Evolutionary conservation across 2,888 invertebrate species (phyloP), one percentile per base, ranked within the genome.

Genomic region (Laspeyria flexula): DNA sequence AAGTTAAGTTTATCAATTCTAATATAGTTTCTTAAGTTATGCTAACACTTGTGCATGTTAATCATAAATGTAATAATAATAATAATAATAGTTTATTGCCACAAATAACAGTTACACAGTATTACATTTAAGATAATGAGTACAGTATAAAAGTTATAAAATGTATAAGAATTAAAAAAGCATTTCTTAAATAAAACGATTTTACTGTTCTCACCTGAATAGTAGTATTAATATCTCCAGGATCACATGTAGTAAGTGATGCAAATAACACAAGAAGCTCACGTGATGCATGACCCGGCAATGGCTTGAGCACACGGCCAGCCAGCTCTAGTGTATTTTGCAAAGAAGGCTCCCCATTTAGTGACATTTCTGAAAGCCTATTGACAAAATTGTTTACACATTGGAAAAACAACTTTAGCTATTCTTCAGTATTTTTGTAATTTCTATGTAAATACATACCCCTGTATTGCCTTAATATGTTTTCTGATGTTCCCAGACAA

Each of bases 161-260:
- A n/a, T n/a, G n/a, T n/a, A n/a, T n/a, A n/a, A n/a, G n/a, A n/a
- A n/a, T n/a, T n/a, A n/a, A n/a, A n/a, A n/a, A n/a, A n/a, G n/a
- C n/a, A n/a, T n/a, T n/a, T n/a, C n/a, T n/a, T n/a, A n/a, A n/a
- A n/a, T n/a, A n/a, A n/a, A n/a, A n/a, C n/a, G n/a, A n/a, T n/a
- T n/a, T n/a, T n/a, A n/a, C n/a, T n/a, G n/a, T n/a, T n/a, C 16
- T 37, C 30, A 88, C 90, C 79, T 87, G 89, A 57, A 90, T 96
- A 5, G 98, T 98, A 48, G 93, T 92, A 60, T 94, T 95, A 31
- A 99, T 98, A 79, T 99, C 98, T 12, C 96, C 95, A 1, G 99
- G 99, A 91, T 99, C 99, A 83, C 99, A 99, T 0, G 99, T 98
- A 0, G 99, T 99, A 16, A 99, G 93, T 67, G 99, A 98, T 1